A percentile compares a stretch with the other conserved stretches of the same genome.
Conservation (phyloP, 2,113 vertebrate genomes). For the Carassius auratus region DNA sequence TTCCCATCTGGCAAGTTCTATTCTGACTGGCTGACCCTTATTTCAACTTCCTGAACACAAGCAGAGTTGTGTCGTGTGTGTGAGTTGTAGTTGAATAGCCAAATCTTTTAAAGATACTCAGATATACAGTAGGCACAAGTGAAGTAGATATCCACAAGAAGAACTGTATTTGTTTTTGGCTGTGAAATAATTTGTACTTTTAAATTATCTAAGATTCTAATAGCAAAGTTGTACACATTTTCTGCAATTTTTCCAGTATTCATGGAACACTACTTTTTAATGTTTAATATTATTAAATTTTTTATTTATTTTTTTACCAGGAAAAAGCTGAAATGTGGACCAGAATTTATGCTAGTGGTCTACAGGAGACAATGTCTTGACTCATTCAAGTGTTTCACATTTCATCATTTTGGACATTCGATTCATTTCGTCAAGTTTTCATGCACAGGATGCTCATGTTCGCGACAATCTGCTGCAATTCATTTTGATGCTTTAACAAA, state of each 20-base stretch:
- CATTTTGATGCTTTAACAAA: not conserved
- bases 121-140: not conserved
- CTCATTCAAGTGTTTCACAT: not conserved
- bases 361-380: not conserved
- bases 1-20: not conserved
- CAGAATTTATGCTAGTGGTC: not conserved
- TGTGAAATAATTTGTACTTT: not conserved
- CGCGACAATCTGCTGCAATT: not conserved
- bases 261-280: too few species aligned
- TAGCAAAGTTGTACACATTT: not conserved
- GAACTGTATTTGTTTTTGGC: not conserved
- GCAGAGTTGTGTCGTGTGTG: not conserved
- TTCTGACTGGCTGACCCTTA: not conserved
- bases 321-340: not conserved
- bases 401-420: too few species aligned
- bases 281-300: not conserved
- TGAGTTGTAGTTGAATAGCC: not conserved
- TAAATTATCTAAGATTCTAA: not conserved
- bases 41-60: not conserved
- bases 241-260: too few species aligned
- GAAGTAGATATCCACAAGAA: not conserved
- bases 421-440: too few species aligned
- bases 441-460: not conserved
- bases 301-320: not conserved
- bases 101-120: not conserved